Conservation (phyloP, 2,888 invertebrate genomes). For the Sinhomidia bicolor region DNA sequence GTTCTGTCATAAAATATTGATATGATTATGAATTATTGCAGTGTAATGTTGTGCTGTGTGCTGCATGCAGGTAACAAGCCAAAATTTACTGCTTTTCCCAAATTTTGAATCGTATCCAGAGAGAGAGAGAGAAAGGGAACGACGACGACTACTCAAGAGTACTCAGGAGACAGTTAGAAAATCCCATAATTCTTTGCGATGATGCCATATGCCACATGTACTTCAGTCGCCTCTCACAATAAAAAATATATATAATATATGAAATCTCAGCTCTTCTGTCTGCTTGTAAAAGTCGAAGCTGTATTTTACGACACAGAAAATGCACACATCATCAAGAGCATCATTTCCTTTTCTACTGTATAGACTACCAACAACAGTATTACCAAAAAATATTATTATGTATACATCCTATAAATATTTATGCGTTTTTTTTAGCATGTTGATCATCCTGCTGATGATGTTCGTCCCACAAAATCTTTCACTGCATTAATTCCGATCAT, state of each 20-base stretch:
- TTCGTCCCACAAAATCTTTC: constrained; percentile 60
- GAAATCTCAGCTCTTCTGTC: constrained; percentile 24
- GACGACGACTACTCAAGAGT: constrained; percentile 22
- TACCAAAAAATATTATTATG: constrained; percentile 16
- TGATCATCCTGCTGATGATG: constrained; percentile 24
- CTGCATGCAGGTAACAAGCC: constrained; percentile 42
- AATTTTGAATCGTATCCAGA: constrained; percentile 19
- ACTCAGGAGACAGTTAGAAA: constrained; percentile 22
- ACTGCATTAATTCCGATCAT: constrained; percentile 73
- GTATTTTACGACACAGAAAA: background rate
- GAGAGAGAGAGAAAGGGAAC: background rate
- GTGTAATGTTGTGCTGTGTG: background rate
- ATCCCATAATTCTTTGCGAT: constrained; percentile 55
- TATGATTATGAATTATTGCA: constrained; percentile 36
- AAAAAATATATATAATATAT: constrained; percentile 25
- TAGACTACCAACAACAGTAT: too few species aligned
- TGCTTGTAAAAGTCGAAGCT: background rate
- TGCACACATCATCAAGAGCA: constrained; percentile 37
- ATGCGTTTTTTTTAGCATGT: constrained; percentile 16
- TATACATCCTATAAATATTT: constrained; percentile 52
- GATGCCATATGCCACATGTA: constrained; percentile 51
- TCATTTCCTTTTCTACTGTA: constrained; percentile 35
- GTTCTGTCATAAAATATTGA: background rate
- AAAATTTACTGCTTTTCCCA: constrained; percentile 51
- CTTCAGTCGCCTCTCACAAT: constrained; percentile 39